Base-by-base conservation (phyloP, 2,113 vertebrate genomes). In the Petromus typicus region DNA sequence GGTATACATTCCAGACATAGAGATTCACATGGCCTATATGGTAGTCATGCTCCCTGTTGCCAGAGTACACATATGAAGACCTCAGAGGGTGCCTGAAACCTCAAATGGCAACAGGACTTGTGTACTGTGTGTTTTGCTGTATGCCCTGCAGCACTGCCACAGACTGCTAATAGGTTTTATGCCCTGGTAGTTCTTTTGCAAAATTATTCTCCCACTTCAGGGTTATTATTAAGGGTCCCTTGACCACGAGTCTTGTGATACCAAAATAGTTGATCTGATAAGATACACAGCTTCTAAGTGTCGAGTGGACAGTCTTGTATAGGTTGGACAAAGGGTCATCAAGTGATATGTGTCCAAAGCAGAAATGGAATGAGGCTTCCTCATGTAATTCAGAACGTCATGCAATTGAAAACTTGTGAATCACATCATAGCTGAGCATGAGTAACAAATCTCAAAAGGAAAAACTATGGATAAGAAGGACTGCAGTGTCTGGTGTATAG, bases 1-100 rank as follows among this genome's bases (percentile, higher is more conserved):
- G 56, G 20, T 34, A 63, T 2, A 30, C 48, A 64, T 20, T 84
- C 17, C 51, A 81, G 48, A 92, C 27, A 8, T 11, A 2, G 17
- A 51, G 76, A 84, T 37, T 61, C 57, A 27, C 32, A 0, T 88
- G 67, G 86, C 40, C 10, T 43, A 40, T 57, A 57, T 82, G n/a
- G 9, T 43, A 14, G 13, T 20, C 64, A 20, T 9, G 14, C 2
- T n/a, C 6, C 5, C 4, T 75, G 20, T 17, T 2, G 12, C 1
- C 25, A 69, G 71, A 48, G 37, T 5, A 45, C 23, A 75, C 30
- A 43, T n/a, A 12, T 48, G 4, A 48, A 27, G 40, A 63, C 43
- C 12, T 61, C 22, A 25, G 20, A 69, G 13, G 51, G 43, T 40
- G 34, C 7, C 37, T 61, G 20, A 71, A 51, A 37, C 16, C 3